Conservation (phyloP, 2,113 vertebrate genomes). For the Pogona vitticeps region DNA sequence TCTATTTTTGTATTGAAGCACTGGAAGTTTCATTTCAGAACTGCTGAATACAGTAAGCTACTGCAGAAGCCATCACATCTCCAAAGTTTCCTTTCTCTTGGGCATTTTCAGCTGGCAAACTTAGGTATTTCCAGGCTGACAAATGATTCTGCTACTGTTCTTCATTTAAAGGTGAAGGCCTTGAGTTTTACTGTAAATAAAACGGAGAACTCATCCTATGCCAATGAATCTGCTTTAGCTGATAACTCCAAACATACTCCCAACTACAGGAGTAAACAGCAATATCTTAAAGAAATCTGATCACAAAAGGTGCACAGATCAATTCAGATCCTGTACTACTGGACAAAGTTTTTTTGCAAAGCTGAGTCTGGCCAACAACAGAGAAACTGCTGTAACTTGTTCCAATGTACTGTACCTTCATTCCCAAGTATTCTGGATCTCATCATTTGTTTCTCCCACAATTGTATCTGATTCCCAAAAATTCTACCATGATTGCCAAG, state of each 20-base stretch:
- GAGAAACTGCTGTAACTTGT: not conserved
- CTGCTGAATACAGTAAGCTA: not conserved
- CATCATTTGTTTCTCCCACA: not conserved
- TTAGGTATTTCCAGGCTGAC: not conserved
- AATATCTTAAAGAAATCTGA: not conserved
- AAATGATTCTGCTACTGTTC: not conserved
- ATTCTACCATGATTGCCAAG: not conserved
- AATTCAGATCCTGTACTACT: not conserved
- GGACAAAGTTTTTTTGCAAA: not conserved
- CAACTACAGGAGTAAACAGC: conserved; percentile 17
- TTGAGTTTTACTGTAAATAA: not conserved
- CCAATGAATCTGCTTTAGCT: conserved; percentile 31
- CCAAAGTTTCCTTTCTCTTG: not conserved
- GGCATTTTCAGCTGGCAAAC: not conserved
- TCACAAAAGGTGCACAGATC: too few relatives aligned
- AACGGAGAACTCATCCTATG: not conserved
- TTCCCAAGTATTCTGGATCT: not conserved
- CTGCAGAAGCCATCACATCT: not conserved
- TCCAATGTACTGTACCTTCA: not conserved
- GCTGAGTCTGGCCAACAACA: not conserved
- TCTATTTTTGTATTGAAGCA: not conserved
- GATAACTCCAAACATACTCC: conserved; percentile 12
- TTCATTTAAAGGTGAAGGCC: not conserved
- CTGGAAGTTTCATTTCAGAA: not conserved
- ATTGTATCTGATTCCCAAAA: not conserved